A percentile compares a stretch with the other conserved stretches of the same genome.
phyloP scores from a whole-genome alignment of 2,113 vertebrate species.

The Anguilla japonica region DNA sequence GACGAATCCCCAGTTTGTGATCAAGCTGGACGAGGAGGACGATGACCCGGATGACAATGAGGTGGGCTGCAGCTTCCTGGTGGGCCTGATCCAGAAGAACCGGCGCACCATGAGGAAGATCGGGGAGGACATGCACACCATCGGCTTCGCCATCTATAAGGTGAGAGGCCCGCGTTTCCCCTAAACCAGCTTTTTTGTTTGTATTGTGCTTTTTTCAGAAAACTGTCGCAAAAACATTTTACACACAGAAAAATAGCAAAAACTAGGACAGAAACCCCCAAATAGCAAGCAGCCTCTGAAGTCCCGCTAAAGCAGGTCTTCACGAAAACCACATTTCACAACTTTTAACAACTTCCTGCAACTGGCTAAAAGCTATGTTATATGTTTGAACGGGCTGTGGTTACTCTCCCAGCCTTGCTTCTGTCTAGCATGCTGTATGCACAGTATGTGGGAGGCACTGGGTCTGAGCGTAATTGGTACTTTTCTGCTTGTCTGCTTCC shows the following conservation, averaged over 20 bases:
- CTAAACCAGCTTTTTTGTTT: no score
- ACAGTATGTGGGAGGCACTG: no score
- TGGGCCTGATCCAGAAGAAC: slow-evolving; percentile 88
- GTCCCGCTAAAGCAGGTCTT: background rate
- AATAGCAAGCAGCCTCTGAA: background rate
- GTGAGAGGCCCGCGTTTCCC: slow-evolving; percentile 43
- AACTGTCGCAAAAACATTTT: no score
- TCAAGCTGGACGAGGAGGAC: slow-evolving; percentile 82
- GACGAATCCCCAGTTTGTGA: slow-evolving; percentile 88
- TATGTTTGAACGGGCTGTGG: no score
- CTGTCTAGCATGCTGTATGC: no score
- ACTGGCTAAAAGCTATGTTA: no score
- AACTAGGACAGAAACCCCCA: no score
- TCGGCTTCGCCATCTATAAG: slow-evolving; percentile 77
- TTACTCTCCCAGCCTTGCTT: no score
- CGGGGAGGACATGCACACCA: slow-evolving; percentile 76
- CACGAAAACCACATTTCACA: no score
- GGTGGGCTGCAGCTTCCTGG: slow-evolving; percentile 71
- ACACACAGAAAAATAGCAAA: no score
- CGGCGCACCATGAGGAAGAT: slow-evolving; percentile 68
- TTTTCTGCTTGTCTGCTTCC: slow-evolving; percentile 44
- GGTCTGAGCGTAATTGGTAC: background rate
- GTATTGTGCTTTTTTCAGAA: no score
- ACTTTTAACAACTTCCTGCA: no score
- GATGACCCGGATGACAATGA: slow-evolving; percentile 70